A percentile compares a stretch with the other conserved stretches of the same genome.
Conservation (phyloP, 1,140 invertebrate genomes). For the Hestina assimilis region DNA sequence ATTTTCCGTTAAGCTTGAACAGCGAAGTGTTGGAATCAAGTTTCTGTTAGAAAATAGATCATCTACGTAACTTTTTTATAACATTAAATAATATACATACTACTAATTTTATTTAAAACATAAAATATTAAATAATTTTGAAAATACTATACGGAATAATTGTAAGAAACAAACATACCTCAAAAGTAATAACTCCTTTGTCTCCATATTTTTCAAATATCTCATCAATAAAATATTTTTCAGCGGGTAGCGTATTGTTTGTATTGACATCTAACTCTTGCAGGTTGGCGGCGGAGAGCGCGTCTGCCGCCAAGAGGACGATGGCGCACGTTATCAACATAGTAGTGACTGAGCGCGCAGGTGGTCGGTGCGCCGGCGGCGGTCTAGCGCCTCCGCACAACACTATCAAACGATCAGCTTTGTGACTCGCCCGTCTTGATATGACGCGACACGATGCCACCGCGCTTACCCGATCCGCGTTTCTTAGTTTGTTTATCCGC, state of each 20-base stretch:
- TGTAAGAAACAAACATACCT: constrained; percentile 66
- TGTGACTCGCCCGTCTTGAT: constrained; percentile 40
- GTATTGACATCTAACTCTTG: constrained; percentile 20
- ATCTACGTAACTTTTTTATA: background rate
- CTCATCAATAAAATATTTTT: constrained; percentile 75
- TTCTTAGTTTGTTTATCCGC: constrained; percentile 62
- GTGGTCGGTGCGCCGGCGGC: constrained; percentile 44
- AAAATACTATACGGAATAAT: background rate
- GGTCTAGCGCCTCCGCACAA: constrained; percentile 43
- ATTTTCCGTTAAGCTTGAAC: constrained; percentile 39
- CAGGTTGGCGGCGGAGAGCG: constrained; percentile 25
- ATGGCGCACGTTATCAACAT: constrained; percentile 52
- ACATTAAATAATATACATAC: no score
- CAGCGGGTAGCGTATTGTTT: constrained; percentile 58
- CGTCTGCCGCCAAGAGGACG: constrained; percentile 47
- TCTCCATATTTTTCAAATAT: constrained; percentile 82
- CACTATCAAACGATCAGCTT: constrained; percentile 53
- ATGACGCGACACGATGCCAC: constrained; percentile 35
- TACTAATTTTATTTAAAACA: no score
- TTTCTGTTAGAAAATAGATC: constrained; percentile 29
- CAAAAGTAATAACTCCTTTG: constrained; percentile 80
- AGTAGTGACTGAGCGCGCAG: constrained; percentile 44
- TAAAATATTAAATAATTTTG: background rate
- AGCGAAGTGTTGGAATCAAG: constrained; percentile 23
- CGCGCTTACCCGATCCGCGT: constrained; percentile 32